phyloP scores from a whole-genome alignment of 2,888 invertebrate genomes.

The Eumerus sabulonum region DNA sequence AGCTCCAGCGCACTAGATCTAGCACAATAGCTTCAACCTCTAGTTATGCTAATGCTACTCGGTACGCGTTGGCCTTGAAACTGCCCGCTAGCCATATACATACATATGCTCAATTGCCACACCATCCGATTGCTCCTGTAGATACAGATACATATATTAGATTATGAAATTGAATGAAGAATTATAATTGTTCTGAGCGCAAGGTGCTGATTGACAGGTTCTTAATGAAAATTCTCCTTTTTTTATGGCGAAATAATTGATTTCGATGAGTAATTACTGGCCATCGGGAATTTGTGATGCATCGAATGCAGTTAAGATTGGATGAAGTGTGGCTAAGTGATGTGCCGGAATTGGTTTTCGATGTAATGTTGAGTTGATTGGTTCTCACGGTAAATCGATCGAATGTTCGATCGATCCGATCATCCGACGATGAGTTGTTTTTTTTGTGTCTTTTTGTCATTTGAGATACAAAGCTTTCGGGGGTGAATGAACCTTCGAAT shows the following conservation, averaged over 20 bases:
- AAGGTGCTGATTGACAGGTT: conserved; percentile 52
- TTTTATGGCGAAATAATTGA: conserved; percentile 35
- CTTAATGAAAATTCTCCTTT: conserved; percentile 47
- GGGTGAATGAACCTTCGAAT: too few species aligned
- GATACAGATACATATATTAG: not conserved
- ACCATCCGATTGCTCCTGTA: not conserved
- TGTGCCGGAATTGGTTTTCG: not conserved
- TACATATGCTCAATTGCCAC: too few species aligned
- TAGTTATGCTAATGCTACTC: not conserved
- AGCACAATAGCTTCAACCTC: conserved; percentile 22
- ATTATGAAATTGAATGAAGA: conserved; percentile 45
- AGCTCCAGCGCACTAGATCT: conserved; percentile 32
- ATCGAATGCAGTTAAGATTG: not conserved
- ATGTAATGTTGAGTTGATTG: not conserved
- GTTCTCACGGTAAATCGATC: conserved; percentile 22
- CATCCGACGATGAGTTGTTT: conserved; percentile 21
- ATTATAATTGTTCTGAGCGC: conserved; percentile 38
- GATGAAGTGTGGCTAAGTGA: not conserved
- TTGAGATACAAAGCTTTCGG: too few species aligned
- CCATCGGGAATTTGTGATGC: conserved; percentile 9
- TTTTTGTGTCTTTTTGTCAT: conserved; percentile 3
- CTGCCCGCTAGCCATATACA: not conserved
- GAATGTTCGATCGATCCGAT: conserved; percentile 6
- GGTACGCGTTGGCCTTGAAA: conserved; percentile 32
- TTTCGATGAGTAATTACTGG: conserved; percentile 24